Conservation (phyloP, 2,797 vertebrate species). For the Gephyroberyx darwinii region DNA sequence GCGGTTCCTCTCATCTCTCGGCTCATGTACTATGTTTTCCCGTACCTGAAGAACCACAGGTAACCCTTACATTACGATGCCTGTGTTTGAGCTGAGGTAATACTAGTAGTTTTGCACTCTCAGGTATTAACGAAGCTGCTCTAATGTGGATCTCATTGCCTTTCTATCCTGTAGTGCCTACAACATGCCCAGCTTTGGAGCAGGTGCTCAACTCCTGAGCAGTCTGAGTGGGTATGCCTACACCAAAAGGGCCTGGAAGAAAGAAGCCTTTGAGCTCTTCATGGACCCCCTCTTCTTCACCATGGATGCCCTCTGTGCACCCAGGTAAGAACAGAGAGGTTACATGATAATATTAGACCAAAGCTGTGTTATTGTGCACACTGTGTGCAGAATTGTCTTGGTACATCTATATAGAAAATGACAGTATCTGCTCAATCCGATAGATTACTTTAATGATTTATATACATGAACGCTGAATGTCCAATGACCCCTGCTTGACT, state of each 20-base stretch:
- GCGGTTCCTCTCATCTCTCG: conserved; percentile 94
- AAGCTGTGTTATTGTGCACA: neutral
- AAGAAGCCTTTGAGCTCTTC: conserved; percentile 93
- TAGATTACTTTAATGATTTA: neutral
- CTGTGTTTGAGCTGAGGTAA: neutral
- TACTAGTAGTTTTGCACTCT: neutral
- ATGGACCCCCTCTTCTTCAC: conserved; percentile 98
- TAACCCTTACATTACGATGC: conserved; percentile 44
- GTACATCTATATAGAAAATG: too few species aligned
- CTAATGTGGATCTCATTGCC: neutral
- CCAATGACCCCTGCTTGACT: conserved; percentile 15
- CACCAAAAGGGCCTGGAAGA: conserved; percentile 96
- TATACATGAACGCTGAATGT: neutral
- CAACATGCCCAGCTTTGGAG: conserved; percentile 95
- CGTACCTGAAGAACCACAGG: conserved; percentile 98
- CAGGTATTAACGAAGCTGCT: neutral
- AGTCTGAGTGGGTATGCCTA: conserved; percentile 96
- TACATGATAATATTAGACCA: neutral
- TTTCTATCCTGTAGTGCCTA: conserved; percentile 83
- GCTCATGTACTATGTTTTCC: conserved; percentile 94
- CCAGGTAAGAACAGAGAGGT: conserved; percentile 82
- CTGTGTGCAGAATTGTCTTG: too few species aligned
- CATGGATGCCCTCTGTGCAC: conserved; percentile 90
- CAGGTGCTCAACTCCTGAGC: conserved; percentile 91
- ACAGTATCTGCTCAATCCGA: too few species aligned